Evolutionary conservation across 1,140 invertebrate genomes (phyloP), one percentile per base, ranked within the genome.

Genomic region (Drosophila nigromelanica): DNA sequence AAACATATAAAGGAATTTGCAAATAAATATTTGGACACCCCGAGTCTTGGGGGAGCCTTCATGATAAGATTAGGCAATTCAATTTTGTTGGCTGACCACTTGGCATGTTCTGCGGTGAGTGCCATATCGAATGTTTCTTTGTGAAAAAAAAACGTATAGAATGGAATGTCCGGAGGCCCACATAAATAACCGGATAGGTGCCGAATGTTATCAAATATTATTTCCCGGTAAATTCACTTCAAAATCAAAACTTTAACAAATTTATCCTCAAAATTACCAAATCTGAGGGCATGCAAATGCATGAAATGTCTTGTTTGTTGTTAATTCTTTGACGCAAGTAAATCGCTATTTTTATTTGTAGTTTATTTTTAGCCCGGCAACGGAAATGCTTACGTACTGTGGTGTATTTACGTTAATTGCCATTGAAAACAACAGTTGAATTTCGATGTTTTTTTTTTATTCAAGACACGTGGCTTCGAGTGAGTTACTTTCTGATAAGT

Each of bases 81-180:
- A 51, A 15, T 51, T 51, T 27, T 10, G 10, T 33, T 24, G n/a
- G 21, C 3, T 47, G 18, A 15, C 12, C 12, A 50, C n/a, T 15
- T 18, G 18, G 14, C 42, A 18, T 14, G 15, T 52, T 11, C 4
- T 5, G 18, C n/a, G 15, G 48, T 51, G 8, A 6, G 2, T 51
- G n/a, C 6, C 12, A 33, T 15, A 51, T 30, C 10, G 24, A 1
- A 5, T 24, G 15, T 15, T n/a, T 58, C 11, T 33, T 27, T 14
- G 21, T 3, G n/a, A 37, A 3, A 15, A 55, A 15, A 40, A 11
- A 7, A 14, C 14, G 6, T 1, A 27, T 6, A 27, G 4, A 10
- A n/a, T 30, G 64, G 64, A 59, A 60, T 60, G 15, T 68, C 55
- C 24, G 51, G 62, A 18, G n/a, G 40, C 63, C 33, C 54, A 67